Evolutionary conservation across 2,113 vertebrate species (phyloP).

Genomic region (Centrocercus urophasianus): DNA sequence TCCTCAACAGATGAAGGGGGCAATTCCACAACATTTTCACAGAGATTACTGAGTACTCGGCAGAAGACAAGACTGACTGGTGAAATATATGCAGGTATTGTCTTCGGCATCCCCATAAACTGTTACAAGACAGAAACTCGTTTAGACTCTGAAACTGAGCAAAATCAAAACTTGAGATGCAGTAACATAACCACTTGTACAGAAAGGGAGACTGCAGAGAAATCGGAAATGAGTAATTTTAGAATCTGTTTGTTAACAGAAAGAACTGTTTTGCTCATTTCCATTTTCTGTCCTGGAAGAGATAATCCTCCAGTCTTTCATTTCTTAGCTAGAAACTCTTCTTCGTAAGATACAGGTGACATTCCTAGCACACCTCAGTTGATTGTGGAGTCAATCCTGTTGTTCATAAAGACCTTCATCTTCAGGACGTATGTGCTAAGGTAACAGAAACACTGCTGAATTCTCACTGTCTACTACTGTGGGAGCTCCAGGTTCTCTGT

Average conservation of each 20-base stretch:
- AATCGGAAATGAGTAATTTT: not conserved
- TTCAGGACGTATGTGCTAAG: not conserved
- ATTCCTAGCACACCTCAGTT: not conserved
- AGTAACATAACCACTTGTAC: not conserved
- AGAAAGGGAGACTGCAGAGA: not conserved
- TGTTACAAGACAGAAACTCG: not conserved
- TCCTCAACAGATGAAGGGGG: not conserved
- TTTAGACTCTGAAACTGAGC: not conserved
- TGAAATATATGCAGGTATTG: not conserved
- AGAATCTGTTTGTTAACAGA: not conserved
- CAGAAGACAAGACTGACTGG: not conserved
- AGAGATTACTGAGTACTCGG: not conserved
- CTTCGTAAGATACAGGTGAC: not conserved
- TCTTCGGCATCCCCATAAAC: not conserved
- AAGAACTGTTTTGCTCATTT: not conserved
- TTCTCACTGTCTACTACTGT: rapidly evolving
- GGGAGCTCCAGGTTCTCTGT: rapidly evolving
- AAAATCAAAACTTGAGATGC: not conserved
- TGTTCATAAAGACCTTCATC: not conserved
- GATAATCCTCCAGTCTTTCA: not conserved
- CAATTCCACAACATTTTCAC: not conserved
- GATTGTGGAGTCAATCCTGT: not conserved
- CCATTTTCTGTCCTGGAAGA: not conserved
- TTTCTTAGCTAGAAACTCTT: not conserved
- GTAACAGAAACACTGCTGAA: not conserved